Evolutionary conservation across 2,888 invertebrate genomes (phyloP).

Genomic region (Macaria notata): DNA sequence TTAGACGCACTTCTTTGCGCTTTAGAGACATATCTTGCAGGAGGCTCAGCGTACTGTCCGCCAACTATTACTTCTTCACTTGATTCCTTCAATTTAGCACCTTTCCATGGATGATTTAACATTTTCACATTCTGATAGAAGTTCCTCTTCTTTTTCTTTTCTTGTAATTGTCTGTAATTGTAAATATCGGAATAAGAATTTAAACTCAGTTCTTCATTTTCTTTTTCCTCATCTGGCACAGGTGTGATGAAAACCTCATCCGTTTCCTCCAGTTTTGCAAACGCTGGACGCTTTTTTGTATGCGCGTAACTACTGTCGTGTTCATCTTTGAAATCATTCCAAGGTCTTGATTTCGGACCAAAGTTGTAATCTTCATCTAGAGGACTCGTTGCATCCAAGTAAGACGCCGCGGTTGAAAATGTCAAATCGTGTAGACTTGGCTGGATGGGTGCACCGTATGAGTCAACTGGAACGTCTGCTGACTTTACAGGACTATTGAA

Average conservation of each 20-base stretch:
- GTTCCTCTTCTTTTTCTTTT: conserved; percentile 42
- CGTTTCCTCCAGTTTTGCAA: conserved; percentile 33
- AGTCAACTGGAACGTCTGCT: conserved; percentile 58
- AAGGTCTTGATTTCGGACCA: conserved; percentile 39
- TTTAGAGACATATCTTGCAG: conserved; percentile 56
- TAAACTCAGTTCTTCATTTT: conserved; percentile 38
- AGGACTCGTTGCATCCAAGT: conserved; percentile 31
- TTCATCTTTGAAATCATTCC: conserved; percentile 38
- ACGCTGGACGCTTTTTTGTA: conserved; percentile 43
- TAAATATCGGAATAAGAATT: conserved; percentile 43
- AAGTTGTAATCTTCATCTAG: conserved; percentile 36
- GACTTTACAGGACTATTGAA: conserved; percentile 50
- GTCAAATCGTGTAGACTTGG: conserved; percentile 34
- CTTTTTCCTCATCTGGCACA: conserved; percentile 25
- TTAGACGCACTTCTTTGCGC: conserved; percentile 45
- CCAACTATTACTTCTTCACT: conserved; percentile 59
- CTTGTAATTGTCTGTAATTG: conserved; percentile 37
- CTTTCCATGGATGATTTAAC: conserved; percentile 46
- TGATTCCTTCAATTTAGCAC: conserved; percentile 29
- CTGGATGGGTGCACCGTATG: conserved; percentile 56
- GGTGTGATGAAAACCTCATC: conserved; percentile 36
- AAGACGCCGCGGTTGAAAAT: conserved; percentile 38
- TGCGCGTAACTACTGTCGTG: conserved; percentile 43
- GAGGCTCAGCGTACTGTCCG: conserved; percentile 72
- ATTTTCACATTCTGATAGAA: conserved; percentile 38